Percentiles rank a stretch among this genome's conserved stretches.
phyloP scores from a whole-genome alignment of 2,113 vertebrate species.

The Sylvietta virens region DNA sequence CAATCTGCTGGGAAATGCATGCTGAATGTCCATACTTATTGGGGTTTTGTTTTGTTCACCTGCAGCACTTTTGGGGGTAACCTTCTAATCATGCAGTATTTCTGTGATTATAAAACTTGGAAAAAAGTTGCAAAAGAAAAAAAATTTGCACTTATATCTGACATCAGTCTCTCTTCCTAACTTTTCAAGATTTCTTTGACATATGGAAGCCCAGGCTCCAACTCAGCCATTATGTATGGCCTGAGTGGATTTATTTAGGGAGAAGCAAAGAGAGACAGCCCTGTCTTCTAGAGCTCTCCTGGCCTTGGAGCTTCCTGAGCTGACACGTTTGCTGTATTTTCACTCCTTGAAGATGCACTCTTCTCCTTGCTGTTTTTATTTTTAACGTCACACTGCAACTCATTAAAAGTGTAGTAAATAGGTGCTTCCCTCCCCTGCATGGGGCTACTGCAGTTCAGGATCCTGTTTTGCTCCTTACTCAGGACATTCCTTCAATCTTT shows the following conservation, averaged over 20 bases:
- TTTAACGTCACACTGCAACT: background rate
- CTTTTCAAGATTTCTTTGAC: background rate
- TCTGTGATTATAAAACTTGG: background rate
- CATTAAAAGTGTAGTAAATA: background rate
- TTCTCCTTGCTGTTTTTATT: background rate
- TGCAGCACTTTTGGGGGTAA: background rate
- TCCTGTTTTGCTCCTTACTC: background rate
- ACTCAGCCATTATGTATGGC: background rate
- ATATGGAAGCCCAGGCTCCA: background rate
- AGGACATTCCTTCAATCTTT: background rate
- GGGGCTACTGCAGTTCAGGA: background rate
- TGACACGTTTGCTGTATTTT: background rate
- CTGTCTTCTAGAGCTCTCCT: background rate
- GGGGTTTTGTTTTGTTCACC: background rate
- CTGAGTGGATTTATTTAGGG: background rate
- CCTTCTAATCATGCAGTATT: background rate
- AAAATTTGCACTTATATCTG: background rate
- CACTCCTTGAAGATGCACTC: background rate
- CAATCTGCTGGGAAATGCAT: background rate
- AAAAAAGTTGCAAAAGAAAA: background rate
- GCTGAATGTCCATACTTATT: background rate
- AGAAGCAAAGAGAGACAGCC: background rate
- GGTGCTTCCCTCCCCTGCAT: background rate
- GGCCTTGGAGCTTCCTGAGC: background rate
- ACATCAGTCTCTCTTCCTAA: background rate